phyloP scores from a whole-genome alignment of 2,113 vertebrate species.

The Anguilla rostrata region DNA sequence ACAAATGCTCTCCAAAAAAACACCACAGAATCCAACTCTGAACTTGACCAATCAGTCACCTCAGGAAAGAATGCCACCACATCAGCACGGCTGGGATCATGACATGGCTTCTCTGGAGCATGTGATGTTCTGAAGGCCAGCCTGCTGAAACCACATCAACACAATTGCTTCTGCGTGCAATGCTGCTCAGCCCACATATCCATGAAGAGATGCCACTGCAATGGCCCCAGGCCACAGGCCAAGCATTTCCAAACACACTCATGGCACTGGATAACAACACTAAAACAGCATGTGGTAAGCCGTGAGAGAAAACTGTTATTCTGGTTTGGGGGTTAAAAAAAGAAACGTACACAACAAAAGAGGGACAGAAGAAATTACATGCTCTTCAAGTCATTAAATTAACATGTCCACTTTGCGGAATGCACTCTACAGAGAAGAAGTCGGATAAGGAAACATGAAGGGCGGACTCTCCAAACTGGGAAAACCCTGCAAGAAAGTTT shows the following conservation, averaged over 20 bases:
- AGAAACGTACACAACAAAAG: neutral
- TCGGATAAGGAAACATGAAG: neutral
- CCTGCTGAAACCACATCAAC: slow-evolving; percentile 1
- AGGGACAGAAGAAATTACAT: neutral
- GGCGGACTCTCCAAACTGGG: neutral
- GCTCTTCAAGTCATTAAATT: neutral
- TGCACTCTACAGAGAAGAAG: neutral
- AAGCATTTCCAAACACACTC: slow-evolving; percentile 49
- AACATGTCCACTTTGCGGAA: neutral
- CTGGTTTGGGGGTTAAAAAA: neutral
- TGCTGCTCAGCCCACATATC: neutral
- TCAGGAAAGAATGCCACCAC: neutral
- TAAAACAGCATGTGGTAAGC: slow-evolving; percentile 35
- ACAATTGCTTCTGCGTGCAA: neutral
- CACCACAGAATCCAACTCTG: neutral
- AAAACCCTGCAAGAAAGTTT: neutral
- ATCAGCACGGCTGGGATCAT: neutral
- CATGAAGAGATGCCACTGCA: slow-evolving; percentile 33
- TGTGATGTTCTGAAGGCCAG: neutral
- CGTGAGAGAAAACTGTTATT: slow-evolving; percentile 49
- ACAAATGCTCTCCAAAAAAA: too few species aligned
- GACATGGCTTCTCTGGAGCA: neutral
- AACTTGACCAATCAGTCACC: neutral
- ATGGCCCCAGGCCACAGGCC: slow-evolving; percentile 43
- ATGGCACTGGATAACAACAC: slow-evolving; percentile 43